These are phyloP conservation scores for Lasioglossum marginatum DNA, from an alignment of 2,888 invertebrate genomes.

Conservation along the genomic window DNA sequence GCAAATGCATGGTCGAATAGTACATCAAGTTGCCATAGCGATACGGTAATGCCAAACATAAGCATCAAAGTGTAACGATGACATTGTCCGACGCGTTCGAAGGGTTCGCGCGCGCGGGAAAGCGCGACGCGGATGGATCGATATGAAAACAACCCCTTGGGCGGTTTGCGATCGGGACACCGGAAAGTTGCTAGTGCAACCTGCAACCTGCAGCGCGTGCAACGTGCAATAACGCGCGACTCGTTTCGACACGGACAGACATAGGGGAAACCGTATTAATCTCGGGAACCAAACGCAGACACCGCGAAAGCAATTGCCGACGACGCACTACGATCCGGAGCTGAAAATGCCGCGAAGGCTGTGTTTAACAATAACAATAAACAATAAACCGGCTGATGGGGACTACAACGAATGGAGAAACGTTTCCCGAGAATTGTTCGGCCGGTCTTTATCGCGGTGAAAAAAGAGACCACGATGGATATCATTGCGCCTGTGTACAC, in stretches of 20 bases:
- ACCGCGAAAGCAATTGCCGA: slow-evolving; percentile 7
- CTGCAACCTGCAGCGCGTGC: not conserved
- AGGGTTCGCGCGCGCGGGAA: slow-evolving; percentile 32
- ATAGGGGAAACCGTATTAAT: slow-evolving; percentile 46
- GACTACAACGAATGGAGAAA: slow-evolving; percentile 15
- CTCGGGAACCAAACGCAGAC: slow-evolving; percentile 16
- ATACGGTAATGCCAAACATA: slow-evolving; percentile 69
- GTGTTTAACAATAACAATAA: slow-evolving; percentile 12
- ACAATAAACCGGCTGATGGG: slow-evolving; percentile 14
- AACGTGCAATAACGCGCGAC: not conserved
- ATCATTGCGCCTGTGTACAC: not conserved
- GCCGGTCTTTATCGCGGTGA: not conserved
- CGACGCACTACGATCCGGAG: slow-evolving; percentile 23
- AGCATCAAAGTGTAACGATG: slow-evolving; percentile 70
- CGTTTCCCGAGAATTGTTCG: not conserved
- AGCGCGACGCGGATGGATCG: slow-evolving; percentile 47
- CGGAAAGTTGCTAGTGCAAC: slow-evolving; percentile 36
- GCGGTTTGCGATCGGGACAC: slow-evolving; percentile 30
- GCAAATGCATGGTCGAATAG: slow-evolving; percentile 40
- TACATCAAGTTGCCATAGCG: slow-evolving; percentile 73
- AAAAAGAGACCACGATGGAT: not conserved
- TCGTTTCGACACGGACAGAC: slow-evolving; percentile 1
- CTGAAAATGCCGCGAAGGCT: slow-evolving; percentile 3
- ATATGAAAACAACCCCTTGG: slow-evolving; percentile 47
- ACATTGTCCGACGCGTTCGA: slow-evolving; percentile 60